These are phyloP conservation scores for Philopedon plagiatum DNA, from an alignment of 2,888 invertebrate genomes.

Conservation along the genomic window DNA sequence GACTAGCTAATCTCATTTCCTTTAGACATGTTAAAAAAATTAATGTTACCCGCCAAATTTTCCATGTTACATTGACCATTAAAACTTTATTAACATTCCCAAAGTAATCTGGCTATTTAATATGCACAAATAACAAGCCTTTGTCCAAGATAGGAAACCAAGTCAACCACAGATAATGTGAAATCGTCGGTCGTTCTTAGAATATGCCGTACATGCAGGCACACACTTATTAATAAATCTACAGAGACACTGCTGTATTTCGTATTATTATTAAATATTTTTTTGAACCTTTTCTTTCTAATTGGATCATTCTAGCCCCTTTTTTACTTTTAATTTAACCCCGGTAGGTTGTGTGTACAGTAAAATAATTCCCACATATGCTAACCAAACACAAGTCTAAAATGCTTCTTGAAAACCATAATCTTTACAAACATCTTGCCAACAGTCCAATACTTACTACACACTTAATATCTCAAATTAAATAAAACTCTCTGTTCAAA, in stretches of 20 bases:
- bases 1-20: background rate
- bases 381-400: conserved; percentile 1
- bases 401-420: conserved; percentile 19
- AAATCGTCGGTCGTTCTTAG: background rate
- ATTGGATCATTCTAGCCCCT: no score
- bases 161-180: conserved; percentile 10
- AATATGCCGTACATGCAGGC: background rate
- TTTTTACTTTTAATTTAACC: no score
- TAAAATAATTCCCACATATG: conserved; percentile 4
- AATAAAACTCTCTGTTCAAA: conserved; percentile 5
- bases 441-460: background rate
- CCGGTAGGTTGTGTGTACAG: background rate
- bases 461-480: conserved; percentile 1
- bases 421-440: conserved; percentile 7
- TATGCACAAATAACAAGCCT: conserved; percentile 25
- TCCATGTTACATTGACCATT: no score
- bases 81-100: background rate
- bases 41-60: no score
- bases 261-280: background rate
- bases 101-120: conserved; percentile 2
- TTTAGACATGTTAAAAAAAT: no score
- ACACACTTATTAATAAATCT: background rate
- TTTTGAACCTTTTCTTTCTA: no score
- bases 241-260: background rate
- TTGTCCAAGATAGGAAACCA: conserved; percentile 23